Percentiles rank a stretch among this genome's conserved stretches.
phyloP scores from a whole-genome alignment of 2,113 vertebrate genomes.

The Pseudolaguvia tuberculata region DNA sequence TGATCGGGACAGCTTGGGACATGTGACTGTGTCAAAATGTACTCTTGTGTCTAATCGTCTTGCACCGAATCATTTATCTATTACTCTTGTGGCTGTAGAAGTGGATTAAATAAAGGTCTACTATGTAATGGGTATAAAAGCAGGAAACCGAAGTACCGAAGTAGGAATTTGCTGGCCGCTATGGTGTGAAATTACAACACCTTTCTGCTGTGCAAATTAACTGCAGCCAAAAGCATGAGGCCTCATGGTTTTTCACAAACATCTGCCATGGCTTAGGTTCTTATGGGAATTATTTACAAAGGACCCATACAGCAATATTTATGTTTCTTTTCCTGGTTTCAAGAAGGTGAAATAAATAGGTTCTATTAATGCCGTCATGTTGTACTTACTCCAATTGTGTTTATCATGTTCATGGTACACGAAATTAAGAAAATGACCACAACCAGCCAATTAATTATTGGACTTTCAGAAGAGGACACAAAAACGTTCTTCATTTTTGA shows the following conservation, averaged over 20 bases:
- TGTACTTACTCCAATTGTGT: constrained; percentile 99
- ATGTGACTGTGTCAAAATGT: constrained; percentile 1
- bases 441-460: constrained; percentile 99
- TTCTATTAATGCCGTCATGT: constrained; percentile 98
- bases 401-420: constrained; percentile 99
- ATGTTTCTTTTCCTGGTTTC: constrained; percentile 86
- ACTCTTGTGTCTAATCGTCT: constrained; percentile 1
- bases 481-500: constrained; percentile 97
- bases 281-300: constrained; percentile 88
- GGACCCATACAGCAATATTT: constrained; percentile 84
- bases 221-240: constrained; percentile 71
- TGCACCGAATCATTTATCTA: constrained; percentile 43
- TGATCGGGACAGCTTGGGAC: too few relatives aligned
- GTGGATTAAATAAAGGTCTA: constrained; percentile 51
- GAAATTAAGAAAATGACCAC: constrained; percentile 99
- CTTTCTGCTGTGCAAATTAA: constrained; percentile 77
- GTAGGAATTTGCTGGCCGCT: constrained; percentile 27
- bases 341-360: constrained; percentile 99
- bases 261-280: constrained; percentile 78
- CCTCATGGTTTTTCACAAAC: constrained; percentile 66
- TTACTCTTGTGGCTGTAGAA: constrained; percentile 52
- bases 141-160: constrained; percentile 41
- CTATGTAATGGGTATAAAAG: constrained; percentile 64
- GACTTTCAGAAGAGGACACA: constrained; percentile 91
- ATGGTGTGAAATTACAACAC: constrained; percentile 69